Evolutionary conservation across 1,140 invertebrate genomes (phyloP), one percentile per base, ranked within the genome.

Genomic region (Argopecten irradians): DNA sequence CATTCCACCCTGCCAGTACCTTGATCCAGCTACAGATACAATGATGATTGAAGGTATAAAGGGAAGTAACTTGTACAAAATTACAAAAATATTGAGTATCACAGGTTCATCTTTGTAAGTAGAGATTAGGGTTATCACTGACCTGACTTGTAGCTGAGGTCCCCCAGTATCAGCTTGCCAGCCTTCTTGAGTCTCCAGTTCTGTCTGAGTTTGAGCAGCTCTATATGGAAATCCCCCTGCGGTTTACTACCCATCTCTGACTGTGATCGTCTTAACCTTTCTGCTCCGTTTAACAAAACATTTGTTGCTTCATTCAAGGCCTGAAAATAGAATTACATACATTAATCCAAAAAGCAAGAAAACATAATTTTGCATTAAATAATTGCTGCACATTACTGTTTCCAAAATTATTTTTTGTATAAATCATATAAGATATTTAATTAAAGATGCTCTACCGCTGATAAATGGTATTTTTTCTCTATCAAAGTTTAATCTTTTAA

Each of bases 131-230:
- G 55, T 83, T 88, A 91, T 93, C 93, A 71, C 55, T 71, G n/a
- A 97, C 97, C 96, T 91, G 98, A 99, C 91, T 98, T 96, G 95
- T 99, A 99, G 95, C 98, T 99, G 1, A 99, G 96, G 96, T 99
- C 99, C 0, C 99, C 99, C 84, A 99, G 97, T 90, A 99, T 99
- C 0, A 97, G 97, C 94, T 98, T 99, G 0, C 98, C 98, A 0
- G 99, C 98, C 96, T 99, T 99, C 95, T 99, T 99, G 1, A 99
- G 95, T 87, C 98, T 96, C 98, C 98, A 99, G 93, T 98, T 99
- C 94, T 99, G 98, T 84, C 98, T 95, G 46, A 99, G 96, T 89
- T 98, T 96, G 0, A 99, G 93, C 83, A 99, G 95, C 94, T 99
- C 98, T 90, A 98, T 97, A 93, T 99, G 98, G 94, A 99, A 99